These are phyloP conservation scores for Silurus glanis DNA, from an alignment of 2,113 vertebrate genomes.

Conservation along the genomic window DNA sequence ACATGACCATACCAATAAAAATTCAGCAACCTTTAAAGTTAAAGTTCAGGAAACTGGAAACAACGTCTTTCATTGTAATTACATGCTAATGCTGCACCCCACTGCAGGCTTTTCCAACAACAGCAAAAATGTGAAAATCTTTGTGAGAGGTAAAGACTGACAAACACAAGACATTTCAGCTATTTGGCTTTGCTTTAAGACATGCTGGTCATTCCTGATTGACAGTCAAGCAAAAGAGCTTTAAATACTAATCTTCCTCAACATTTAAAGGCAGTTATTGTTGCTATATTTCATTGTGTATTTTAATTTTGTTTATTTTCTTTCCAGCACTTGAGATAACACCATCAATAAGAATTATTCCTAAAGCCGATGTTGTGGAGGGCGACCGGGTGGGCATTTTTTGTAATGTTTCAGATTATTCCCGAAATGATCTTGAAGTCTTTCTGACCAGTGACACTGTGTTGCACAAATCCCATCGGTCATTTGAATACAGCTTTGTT, in stretches of 20 bases:
- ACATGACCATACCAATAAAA: neutral
- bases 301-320: slow-evolving; percentile 11
- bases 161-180: neutral
- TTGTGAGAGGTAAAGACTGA: slow-evolving; percentile 63
- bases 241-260: neutral
- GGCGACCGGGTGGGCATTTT: slow-evolving; percentile 61
- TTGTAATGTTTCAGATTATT: slow-evolving; percentile 54
- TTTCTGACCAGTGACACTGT: slow-evolving; percentile 56
- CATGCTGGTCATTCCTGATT: neutral
- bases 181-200: neutral
- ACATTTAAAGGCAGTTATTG: neutral
- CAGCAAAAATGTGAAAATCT: slow-evolving; percentile 59
- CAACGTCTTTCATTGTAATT: slow-evolving; percentile 62
- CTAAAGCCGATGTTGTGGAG: slow-evolving; percentile 52
- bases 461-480: slow-evolving; percentile 22
- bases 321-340: slow-evolving; percentile 62
- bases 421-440: slow-evolving; percentile 36
- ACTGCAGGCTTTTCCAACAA: slow-evolving; percentile 52
- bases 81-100: slow-evolving; percentile 48
- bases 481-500: slow-evolving; percentile 38
- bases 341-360: slow-evolving; percentile 61
- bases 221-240: neutral
- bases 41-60: slow-evolving; percentile 44
- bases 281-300: neutral
- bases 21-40: slow-evolving; percentile 39